Conservation (phyloP, 2,888 invertebrate species). For the Patella pellucida region DNA sequence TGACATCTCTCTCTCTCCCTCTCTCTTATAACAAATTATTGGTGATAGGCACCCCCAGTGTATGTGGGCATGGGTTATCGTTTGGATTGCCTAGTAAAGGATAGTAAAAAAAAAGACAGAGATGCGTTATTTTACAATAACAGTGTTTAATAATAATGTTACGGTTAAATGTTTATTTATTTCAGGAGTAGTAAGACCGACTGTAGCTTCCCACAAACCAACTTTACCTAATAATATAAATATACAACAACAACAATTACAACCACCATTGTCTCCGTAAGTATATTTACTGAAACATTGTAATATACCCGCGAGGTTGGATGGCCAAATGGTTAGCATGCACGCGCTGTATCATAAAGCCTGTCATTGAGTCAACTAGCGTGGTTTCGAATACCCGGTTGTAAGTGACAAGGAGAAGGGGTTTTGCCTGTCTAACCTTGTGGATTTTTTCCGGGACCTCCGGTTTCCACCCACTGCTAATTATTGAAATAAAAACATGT, state of each 20-base stretch:
- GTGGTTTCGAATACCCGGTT: no score
- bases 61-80: not conserved
- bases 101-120: not conserved
- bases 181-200: constrained; percentile 32
- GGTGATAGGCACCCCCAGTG: not conserved
- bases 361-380: no score
- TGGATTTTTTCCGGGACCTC: no score
- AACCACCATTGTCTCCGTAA: not conserved
- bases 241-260: constrained; percentile 27
- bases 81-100: not conserved
- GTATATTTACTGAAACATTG: not conserved
- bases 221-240: constrained; percentile 23
- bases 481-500: no score
- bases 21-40: no score
- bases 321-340: no score
- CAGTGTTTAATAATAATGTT: not conserved
- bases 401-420: no score
- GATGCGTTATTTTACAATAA: not conserved
- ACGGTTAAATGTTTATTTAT: constrained; percentile 11
- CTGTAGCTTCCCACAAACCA: constrained; percentile 37
- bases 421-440: no score
- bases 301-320: not conserved
- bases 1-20: no score
- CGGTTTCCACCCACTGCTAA: no score
- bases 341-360: no score